A percentile compares a stretch with the other conserved stretches of the same genome.
Evolutionary conservation across 2,797 vertebrate species (phyloP).

Genomic region (Rhincodon typus): DNA sequence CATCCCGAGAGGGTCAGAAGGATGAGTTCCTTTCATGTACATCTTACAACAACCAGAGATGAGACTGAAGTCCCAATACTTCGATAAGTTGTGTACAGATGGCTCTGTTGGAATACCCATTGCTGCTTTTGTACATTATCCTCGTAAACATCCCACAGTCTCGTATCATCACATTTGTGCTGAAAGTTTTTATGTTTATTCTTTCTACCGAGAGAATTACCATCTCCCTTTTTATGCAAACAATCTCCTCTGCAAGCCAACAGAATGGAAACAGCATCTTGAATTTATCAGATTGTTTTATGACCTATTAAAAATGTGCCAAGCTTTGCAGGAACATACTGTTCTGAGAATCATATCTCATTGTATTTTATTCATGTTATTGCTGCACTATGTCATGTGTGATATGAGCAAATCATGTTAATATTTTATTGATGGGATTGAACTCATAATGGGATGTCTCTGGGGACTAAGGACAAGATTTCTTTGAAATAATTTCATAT

Average conservation of each 20-base stretch:
- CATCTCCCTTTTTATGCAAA: background rate
- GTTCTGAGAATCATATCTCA: background rate
- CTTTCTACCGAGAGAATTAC: background rate
- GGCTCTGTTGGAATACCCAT: background rate
- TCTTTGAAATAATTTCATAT: background rate
- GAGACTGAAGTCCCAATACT: background rate
- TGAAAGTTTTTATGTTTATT: background rate
- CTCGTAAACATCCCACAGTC: background rate
- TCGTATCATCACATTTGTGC: background rate
- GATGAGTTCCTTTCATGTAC: background rate
- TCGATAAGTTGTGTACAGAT: background rate
- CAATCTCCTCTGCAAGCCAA: background rate
- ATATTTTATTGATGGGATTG: background rate
- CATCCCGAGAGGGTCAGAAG: background rate
- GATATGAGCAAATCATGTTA: background rate
- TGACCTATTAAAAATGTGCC: conserved; percentile 1
- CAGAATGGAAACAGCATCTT: background rate
- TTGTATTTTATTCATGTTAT: conserved; percentile 16
- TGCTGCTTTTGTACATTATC: background rate
- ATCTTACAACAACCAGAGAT: background rate
- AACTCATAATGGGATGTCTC: background rate
- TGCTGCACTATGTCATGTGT: background rate
- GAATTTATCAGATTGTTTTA: background rate
- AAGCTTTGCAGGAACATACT: background rate
- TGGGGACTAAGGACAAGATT: background rate